Evolutionary conservation across 2,113 vertebrate genomes (phyloP), one percentile per base, ranked within the genome.

Genomic region (Platichthys flesus): DNA sequence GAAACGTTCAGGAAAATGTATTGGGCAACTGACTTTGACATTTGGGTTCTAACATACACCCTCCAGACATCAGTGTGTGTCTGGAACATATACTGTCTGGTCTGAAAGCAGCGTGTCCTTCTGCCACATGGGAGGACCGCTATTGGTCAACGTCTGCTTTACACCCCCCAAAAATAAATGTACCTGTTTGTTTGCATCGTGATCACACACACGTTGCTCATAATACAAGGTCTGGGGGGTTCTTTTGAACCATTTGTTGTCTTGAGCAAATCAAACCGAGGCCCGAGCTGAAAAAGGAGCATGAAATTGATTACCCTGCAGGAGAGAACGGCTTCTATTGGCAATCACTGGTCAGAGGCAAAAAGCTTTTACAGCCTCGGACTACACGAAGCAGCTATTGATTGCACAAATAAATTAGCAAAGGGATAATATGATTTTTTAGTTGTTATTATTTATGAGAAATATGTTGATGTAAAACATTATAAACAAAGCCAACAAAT

Each of bases 221-320:
- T 31, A 31, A 31, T 31, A 31, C 67, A 54, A 20, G 20, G 2
- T 49, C 58, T 42, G 12, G 15, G 13, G 56, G 40, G 2, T 56
- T 37, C 82, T 67, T 72, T 40, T 49, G 79, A 80, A 51, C 58
- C 28, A 75, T 76, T 74, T 49, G 31, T 5, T 42, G 54, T 68
- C 26, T 37, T 1, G 51, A 67, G 52, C 70, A 66, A 85, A 77
- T 76, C 70, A 81, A 69, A 72, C 51, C 16, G 57, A 76, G 51
- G 71, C 76, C 64, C 40, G 70, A 35, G 47, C 74, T 60, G 71
- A 84, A 71, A 69, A 75, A 67, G 62, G 69, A 76, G 67, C 72
- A 65, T 87, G 77, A 86, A 87, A 85, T 83, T 62, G 76, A 88
- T 90, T 87, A 64, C 9, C 2, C 37, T 74, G 76, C 72, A 16